phyloP scores from a whole-genome alignment of 2,113 vertebrate species.

The Nothocercus nigrocapillus region DNA sequence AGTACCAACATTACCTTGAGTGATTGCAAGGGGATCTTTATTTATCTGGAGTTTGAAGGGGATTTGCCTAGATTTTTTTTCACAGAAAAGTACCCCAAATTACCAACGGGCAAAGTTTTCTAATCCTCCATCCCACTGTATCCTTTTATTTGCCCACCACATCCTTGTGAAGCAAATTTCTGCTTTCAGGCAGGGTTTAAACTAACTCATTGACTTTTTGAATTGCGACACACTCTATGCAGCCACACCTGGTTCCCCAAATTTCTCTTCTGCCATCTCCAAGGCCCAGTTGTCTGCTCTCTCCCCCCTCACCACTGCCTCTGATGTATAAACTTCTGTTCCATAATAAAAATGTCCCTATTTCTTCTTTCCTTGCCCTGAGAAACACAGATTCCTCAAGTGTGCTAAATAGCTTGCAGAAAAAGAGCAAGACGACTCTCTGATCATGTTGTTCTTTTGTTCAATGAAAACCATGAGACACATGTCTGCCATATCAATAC shows the following conservation, averaged over 20 bases:
- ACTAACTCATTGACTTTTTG: neutral
- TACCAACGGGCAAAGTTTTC: neutral
- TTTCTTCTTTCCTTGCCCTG: neutral
- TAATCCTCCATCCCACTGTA: too few relatives aligned
- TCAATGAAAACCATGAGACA: neutral
- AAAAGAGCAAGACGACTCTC: neutral
- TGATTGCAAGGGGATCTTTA: neutral
- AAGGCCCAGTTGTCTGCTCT: fast-evolving
- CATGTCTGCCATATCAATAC: neutral
- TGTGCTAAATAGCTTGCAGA: neutral
- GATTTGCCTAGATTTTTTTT: neutral
- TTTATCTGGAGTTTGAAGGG: neutral
- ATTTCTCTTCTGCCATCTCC: neutral
- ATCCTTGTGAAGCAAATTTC: fast-evolving
- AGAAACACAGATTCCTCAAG: neutral
- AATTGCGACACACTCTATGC: neutral
- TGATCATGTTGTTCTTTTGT: neutral
- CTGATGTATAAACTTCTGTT: neutral
- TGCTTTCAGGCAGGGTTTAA: neutral
- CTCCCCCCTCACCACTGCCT: fast-evolving
- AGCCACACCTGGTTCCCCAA: neutral
- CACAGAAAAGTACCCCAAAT: neutral
- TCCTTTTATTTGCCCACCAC: too few relatives aligned
- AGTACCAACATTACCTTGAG: neutral
- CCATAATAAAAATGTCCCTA: neutral